Conservation (phyloP, 2,113 vertebrate species). For the Pseudonaja textilis region DNA sequence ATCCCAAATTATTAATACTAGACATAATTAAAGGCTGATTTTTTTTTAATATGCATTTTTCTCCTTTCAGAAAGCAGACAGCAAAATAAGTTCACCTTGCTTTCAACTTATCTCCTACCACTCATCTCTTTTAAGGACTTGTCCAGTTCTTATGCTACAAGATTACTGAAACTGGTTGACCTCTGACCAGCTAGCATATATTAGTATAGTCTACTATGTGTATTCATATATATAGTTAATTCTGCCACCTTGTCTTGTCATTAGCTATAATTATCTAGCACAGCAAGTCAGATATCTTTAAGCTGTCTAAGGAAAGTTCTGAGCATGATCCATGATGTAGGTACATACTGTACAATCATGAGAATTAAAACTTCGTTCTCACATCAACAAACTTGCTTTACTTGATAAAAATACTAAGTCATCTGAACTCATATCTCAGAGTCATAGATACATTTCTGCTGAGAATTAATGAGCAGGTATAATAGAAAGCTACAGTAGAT, state of each 20-base stretch:
- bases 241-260: background rate
- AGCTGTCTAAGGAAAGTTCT: background rate
- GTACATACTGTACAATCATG: background rate
- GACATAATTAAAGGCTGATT: background rate
- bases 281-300: background rate
- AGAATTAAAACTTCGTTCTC: background rate
- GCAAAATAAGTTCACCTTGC: background rate
- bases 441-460: background rate
- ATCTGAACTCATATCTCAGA: background rate
- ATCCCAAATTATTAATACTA: background rate
- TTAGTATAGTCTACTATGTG: background rate
- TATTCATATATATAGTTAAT: background rate
- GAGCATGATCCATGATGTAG: background rate
- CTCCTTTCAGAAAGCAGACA: fast-evolving
- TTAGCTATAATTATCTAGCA: background rate
- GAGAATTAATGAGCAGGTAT: background rate
- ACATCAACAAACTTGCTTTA: background rate
- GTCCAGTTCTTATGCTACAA: background rate
- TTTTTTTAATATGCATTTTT: background rate
- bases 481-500: background rate
- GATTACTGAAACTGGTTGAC: background rate
- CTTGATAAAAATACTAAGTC: background rate
- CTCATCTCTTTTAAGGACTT: background rate
- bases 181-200: background rate
- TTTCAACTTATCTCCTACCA: background rate